These are phyloP conservation scores for Morpho achilles DNA, from an alignment of 2,888 invertebrate genomes.

Conservation along the genomic window DNA sequence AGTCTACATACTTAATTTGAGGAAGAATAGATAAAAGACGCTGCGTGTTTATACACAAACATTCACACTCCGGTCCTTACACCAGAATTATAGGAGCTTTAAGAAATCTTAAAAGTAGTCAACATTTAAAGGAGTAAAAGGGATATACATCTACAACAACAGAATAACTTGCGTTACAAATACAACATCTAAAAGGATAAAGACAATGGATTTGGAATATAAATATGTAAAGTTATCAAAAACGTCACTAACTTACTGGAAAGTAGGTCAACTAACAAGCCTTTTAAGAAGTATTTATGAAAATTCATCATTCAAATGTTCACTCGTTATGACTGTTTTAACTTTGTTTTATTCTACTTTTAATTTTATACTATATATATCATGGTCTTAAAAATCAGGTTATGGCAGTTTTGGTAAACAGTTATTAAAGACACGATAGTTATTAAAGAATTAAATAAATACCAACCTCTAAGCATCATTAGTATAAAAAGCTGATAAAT, in stretches of 20 bases:
- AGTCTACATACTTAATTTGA: not conserved
- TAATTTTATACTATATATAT: slow-evolving; percentile 4
- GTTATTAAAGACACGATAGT: not conserved
- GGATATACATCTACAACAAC: slow-evolving; percentile 31
- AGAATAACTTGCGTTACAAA: slow-evolving; percentile 44
- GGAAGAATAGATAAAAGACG: not conserved
- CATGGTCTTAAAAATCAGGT: slow-evolving; percentile 1
- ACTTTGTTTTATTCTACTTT: slow-evolving; percentile 8
- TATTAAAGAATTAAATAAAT: too few species aligned
- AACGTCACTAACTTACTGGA: slow-evolving; percentile 41
- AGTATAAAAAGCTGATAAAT: too few species aligned
- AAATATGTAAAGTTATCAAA: slow-evolving; percentile 74
- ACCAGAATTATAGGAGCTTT: slow-evolving; percentile 41
- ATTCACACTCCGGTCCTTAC: slow-evolving; percentile 10
- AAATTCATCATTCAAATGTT: slow-evolving; percentile 7
- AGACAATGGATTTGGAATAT: slow-evolving; percentile 58
- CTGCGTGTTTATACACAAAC: slow-evolving; percentile 4
- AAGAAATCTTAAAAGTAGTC: slow-evolving; percentile 70
- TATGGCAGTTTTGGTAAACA: slow-evolving; percentile 20
- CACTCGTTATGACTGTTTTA: not conserved
- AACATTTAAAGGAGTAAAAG: slow-evolving; percentile 48
- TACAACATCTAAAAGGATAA: slow-evolving; percentile 58
- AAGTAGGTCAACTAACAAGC: slow-evolving; percentile 25
- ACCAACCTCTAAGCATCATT: too few species aligned
- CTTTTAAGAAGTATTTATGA: slow-evolving; percentile 11